Conservation (phyloP, 2,797 vertebrate genomes). For the Thalassophryne amazonica region DNA sequence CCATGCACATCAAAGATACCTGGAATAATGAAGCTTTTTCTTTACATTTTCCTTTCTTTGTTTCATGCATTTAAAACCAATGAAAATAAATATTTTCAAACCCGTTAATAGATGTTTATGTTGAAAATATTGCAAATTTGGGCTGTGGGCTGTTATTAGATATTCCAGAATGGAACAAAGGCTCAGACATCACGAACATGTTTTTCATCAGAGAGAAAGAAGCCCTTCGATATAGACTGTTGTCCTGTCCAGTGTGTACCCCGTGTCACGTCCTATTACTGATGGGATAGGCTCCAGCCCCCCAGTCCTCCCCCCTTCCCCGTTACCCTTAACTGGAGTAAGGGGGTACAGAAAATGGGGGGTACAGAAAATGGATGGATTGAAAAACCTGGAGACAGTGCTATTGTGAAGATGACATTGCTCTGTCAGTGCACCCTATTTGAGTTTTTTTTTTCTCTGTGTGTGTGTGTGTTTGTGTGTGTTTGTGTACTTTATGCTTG, state of each 20-base stretch:
- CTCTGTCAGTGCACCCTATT: conserved; percentile 61
- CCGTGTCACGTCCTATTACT: too few species aligned
- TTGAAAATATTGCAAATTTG: conserved; percentile 16
- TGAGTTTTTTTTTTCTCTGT: conserved; percentile 52
- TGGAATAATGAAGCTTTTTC: background rate
- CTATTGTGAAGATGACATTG: conserved; percentile 75
- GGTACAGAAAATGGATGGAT: too few species aligned
- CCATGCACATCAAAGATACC: background rate
- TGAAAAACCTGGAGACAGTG: conserved; percentile 73
- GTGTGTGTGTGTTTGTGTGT: conserved; percentile 48
- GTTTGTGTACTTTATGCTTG: conserved; percentile 42
- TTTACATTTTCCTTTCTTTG: background rate
- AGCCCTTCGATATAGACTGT: too few species aligned
- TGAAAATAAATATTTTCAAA: conserved; percentile 1
- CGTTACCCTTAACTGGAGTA: too few species aligned
- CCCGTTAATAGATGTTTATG: conserved; percentile 2
- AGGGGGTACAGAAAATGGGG: too few species aligned
- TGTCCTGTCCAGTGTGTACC: too few species aligned
- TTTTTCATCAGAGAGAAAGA: conserved; percentile 68
- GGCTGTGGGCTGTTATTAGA: conserved; percentile 43
- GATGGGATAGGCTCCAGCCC: too few species aligned
- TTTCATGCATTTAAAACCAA: background rate
- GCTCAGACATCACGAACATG: conserved; percentile 35
- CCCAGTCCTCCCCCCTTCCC: too few species aligned
- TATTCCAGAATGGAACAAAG: conserved; percentile 62